phyloP scores from a whole-genome alignment of 2,888 invertebrate genomes.

The Heliconius cydno region DNA sequence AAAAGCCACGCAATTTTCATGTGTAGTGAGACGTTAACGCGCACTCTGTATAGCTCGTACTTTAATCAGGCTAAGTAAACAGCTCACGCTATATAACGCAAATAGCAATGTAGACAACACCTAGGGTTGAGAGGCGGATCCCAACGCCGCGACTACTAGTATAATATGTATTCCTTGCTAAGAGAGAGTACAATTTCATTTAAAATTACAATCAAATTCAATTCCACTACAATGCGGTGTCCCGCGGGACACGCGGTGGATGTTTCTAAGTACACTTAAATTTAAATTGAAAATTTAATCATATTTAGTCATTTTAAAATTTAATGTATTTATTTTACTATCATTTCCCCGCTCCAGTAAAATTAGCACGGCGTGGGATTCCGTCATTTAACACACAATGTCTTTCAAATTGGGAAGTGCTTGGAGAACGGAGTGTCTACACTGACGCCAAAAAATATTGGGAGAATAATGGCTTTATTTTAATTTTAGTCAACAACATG shows the following conservation, averaged over 20 bases:
- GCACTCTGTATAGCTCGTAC: background rate
- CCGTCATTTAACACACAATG: background rate
- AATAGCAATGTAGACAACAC: background rate
- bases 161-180: no score
- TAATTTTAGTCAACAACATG: no score
- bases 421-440: background rate
- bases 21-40: slow-evolving; percentile 4
- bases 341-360: background rate
- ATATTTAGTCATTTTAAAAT: background rate
- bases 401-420: background rate
- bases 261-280: background rate
- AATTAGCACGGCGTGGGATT: background rate
- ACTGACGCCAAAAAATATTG: no score
- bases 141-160: background rate
- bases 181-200: no score
- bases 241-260: background rate
- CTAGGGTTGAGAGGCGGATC: background rate
- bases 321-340: background rate
- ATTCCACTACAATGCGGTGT: background rate
- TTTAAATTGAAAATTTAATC: background rate
- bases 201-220: no score
- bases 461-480: no score
- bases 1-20: slow-evolving; percentile 9
- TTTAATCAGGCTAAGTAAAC: slow-evolving; percentile 5
- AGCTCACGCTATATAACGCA: background rate